phyloP scores from a whole-genome alignment of 2,113 vertebrate genomes.

The Asarcornis scutulata region DNA sequence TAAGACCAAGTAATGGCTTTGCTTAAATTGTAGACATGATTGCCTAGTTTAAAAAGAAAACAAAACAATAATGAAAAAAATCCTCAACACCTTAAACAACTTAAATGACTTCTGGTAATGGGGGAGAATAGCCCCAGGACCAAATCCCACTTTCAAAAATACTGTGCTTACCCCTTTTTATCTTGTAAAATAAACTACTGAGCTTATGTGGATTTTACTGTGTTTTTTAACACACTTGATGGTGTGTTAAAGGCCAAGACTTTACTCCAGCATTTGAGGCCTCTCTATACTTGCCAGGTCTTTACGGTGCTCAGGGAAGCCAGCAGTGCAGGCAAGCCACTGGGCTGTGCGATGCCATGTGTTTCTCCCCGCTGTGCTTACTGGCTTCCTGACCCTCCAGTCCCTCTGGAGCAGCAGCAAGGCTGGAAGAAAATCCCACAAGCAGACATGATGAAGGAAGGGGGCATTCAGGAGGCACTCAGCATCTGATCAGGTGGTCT shows the following conservation, averaged over 20 bases:
- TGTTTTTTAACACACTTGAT: not conserved
- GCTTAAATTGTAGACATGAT: not conserved
- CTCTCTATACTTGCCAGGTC: not conserved
- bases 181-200: not conserved
- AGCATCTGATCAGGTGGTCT: not conserved
- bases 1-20: not conserved
- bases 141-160: not conserved
- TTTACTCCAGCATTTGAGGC: not conserved
- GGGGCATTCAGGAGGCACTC: not conserved
- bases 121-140: not conserved
- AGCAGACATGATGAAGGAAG: not conserved
- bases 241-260: not conserved
- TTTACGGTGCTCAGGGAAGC: not conserved
- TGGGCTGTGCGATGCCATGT: not conserved
- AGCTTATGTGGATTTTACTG: not conserved
- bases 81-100: not conserved
- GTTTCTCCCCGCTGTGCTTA: not conserved
- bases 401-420: not conserved
- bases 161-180: not conserved
- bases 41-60: not conserved
- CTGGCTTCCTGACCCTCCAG: not conserved
- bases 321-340: not conserved
- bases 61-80: not conserved
- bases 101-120: not conserved
- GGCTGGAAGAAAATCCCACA: not conserved